phyloP scores from a whole-genome alignment of 2,113 vertebrate species.

The Actenoides lindsayi region DNA sequence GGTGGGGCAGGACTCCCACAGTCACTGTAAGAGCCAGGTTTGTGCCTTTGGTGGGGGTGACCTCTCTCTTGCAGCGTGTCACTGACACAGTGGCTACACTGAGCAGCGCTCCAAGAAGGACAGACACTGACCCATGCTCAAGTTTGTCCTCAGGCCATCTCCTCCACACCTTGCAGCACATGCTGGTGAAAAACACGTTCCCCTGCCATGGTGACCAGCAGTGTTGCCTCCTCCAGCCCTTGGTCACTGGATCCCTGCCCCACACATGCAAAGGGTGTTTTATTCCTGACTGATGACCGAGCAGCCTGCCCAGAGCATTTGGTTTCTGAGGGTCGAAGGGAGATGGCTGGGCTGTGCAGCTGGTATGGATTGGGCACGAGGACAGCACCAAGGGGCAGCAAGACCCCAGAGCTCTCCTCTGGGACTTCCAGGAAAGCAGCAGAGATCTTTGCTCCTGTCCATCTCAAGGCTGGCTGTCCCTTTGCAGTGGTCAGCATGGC shows the following conservation, averaged over 20 bases:
- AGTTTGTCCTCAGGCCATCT: fast-evolving
- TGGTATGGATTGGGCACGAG: fast-evolving
- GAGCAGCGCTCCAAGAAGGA: fast-evolving
- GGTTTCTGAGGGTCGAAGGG: background rate
- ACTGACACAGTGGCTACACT: fast-evolving
- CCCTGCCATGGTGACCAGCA: fast-evolving
- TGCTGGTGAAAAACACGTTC: fast-evolving
- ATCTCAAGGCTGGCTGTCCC: background rate
- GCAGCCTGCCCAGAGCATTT: fast-evolving
- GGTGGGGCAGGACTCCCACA: fast-evolving
- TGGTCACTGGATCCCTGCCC: background rate
- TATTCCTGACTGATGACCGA: background rate
- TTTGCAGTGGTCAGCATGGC: background rate
- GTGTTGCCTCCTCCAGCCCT: background rate
- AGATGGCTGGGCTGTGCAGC: background rate
- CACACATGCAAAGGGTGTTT: background rate
- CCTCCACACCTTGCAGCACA: fast-evolving
- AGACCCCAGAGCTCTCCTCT: background rate
- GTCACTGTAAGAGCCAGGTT: background rate
- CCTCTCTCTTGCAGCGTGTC: fast-evolving
- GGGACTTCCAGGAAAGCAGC: background rate
- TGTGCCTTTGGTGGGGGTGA: background rate
- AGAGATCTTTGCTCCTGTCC: background rate
- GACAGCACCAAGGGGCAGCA: fast-evolving
- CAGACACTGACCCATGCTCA: fast-evolving